These are phyloP conservation scores for Holocentrus rufus DNA, from an alignment of 2,797 vertebrate species.

Conservation along the genomic window DNA sequence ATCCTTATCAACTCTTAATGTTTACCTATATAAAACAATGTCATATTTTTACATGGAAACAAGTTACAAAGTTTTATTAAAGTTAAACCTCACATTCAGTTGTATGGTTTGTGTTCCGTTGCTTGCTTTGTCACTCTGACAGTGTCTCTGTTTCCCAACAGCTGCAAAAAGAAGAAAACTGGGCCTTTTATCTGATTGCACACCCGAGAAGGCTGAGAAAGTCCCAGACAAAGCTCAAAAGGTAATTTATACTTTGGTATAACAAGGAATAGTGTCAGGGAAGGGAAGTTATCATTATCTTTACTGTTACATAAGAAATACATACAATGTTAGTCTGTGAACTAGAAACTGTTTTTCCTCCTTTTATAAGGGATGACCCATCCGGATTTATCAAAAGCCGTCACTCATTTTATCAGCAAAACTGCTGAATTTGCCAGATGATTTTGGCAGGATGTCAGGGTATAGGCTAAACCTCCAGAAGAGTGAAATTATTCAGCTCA, in stretches of 20 bases:
- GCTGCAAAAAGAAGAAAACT: constrained; percentile 79
- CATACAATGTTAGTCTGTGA: no score
- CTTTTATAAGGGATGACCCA: no score
- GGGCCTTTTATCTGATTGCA: constrained; percentile 57
- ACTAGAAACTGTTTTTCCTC: no score
- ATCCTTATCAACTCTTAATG: not conserved
- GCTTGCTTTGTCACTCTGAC: not conserved
- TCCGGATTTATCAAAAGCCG: no score
- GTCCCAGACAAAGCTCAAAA: constrained; percentile 51
- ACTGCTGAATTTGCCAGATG: no score
- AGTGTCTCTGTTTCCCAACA: constrained; percentile 24
- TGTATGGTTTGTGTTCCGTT: not conserved
- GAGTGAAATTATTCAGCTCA: no score
- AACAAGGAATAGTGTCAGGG: not conserved
- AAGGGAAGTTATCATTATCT: not conserved
- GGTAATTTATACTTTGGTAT: constrained; percentile 56
- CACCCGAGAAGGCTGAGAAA: constrained; percentile 60
- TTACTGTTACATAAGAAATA: not conserved
- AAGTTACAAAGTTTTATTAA: not conserved
- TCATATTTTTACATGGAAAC: not conserved
- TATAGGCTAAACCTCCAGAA: no score
- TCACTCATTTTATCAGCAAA: no score
- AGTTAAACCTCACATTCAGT: not conserved
- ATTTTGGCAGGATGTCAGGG: no score
- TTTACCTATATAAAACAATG: not conserved